These are phyloP conservation scores for Paramisgurnus dabryanus DNA, from an alignment of 2,113 vertebrate genomes.

Conservation along the genomic window DNA sequence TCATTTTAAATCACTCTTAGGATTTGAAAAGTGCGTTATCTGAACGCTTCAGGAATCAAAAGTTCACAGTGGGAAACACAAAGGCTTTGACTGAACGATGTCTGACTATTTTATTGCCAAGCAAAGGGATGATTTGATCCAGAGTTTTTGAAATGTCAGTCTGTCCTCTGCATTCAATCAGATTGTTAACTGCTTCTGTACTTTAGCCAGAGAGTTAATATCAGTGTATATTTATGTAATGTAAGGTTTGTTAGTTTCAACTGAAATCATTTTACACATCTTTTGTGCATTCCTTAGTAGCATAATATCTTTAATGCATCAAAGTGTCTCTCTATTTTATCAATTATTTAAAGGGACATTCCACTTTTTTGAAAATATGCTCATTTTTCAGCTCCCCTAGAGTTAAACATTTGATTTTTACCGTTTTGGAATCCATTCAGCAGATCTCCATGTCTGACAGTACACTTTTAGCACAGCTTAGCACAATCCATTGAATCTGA, in stretches of 20 bases:
- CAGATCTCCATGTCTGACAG: too few relatives aligned
- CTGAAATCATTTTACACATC: background rate
- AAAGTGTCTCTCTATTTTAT: too few relatives aligned
- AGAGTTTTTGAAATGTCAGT: conserved; percentile 9
- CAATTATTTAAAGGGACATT: too few relatives aligned
- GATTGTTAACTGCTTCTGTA: background rate
- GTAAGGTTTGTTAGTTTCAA: background rate
- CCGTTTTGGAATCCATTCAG: too few relatives aligned
- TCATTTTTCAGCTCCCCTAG: too few relatives aligned
- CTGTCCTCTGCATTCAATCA: conserved; percentile 2
- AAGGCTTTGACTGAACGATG: background rate
- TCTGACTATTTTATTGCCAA: background rate
- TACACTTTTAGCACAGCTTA: too few relatives aligned
- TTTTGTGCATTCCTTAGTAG: background rate
- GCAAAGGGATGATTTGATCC: background rate
- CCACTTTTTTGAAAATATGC: too few relatives aligned
- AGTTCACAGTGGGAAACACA: background rate
- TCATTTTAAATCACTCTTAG: conserved; percentile 7
- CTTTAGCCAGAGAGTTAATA: background rate
- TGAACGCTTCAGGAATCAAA: background rate
- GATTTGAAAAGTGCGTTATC: conserved; percentile 20
- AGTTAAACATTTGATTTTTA: too few relatives aligned
- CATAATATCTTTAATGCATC: background rate
- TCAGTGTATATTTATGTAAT: background rate
- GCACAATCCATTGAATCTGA: too few relatives aligned